A percentile compares a stretch with the other conserved stretches of the same genome.
Evolutionary conservation across 2,888 invertebrate genomes (phyloP).

Genomic region (Microplitis manilae): DNA sequence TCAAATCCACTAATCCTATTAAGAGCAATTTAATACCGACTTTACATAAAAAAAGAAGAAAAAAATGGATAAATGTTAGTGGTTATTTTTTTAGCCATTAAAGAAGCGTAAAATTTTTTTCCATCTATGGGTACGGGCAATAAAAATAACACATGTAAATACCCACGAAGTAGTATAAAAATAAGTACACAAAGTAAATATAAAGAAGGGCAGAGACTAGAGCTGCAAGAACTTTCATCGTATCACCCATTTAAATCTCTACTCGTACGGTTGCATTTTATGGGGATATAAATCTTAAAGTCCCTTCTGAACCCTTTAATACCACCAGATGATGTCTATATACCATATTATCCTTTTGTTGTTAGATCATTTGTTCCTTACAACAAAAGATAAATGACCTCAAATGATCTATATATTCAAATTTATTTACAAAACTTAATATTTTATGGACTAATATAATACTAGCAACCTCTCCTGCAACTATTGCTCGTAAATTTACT

Average conservation of each 20-base stretch:
- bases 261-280: slow-evolving; percentile 45
- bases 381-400: not conserved
- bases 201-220: slow-evolving; percentile 6
- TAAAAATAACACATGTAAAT: slow-evolving; percentile 40
- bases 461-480: not conserved
- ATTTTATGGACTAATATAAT: not conserved
- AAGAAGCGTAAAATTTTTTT: not conserved
- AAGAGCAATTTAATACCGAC: not conserved
- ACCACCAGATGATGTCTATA: slow-evolving; percentile 29
- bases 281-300: slow-evolving; percentile 48
- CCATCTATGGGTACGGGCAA: slow-evolving; percentile 28
- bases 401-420: too few relatives aligned
- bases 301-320: slow-evolving; percentile 18
- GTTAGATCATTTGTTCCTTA: not conserved
- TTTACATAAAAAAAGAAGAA: not conserved
- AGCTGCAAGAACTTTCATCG: slow-evolving; percentile 11
- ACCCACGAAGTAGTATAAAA: not conserved
- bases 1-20: not conserved
- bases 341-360: slow-evolving; percentile 22
- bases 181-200: not conserved
- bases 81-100: too few relatives aligned
- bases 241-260: slow-evolving; percentile 41
- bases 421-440: not conserved
- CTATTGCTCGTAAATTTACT: not conserved
- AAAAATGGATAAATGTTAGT: not conserved